Evolutionary conservation across 1,140 invertebrate species (phyloP).

Genomic region (Drosophila novamexicana): DNA sequence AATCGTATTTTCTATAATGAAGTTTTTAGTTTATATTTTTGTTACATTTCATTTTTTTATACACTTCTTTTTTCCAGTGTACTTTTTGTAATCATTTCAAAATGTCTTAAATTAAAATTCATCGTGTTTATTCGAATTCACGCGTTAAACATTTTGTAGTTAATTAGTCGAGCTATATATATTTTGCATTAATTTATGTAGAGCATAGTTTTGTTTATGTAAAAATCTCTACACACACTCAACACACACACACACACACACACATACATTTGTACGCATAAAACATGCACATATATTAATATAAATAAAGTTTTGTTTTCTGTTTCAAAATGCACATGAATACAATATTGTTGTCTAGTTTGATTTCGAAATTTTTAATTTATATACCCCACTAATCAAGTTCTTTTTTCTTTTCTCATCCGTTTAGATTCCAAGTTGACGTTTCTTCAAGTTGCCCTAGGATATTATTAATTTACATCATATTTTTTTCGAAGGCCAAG

Average conservation of each 20-base stretch:
- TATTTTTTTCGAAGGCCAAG: slow-evolving; percentile 18
- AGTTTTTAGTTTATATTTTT: slow-evolving; percentile 26
- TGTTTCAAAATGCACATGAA: slow-evolving; percentile 70
- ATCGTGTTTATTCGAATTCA: slow-evolving; percentile 16
- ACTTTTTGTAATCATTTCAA: slow-evolving; percentile 57
- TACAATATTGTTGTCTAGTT: slow-evolving; percentile 12
- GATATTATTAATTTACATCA: slow-evolving; percentile 6
- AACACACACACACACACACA: slow-evolving; percentile 37
- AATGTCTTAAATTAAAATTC: slow-evolving; percentile 18
- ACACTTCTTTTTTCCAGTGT: slow-evolving; percentile 41
- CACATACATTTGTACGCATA: slow-evolving; percentile 12
- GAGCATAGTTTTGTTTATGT: slow-evolving; percentile 67
- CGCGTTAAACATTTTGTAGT: slow-evolving; percentile 56
- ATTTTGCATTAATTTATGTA: slow-evolving; percentile 27
- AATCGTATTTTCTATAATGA: background rate
- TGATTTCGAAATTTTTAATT: background rate
- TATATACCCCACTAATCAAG: background rate
- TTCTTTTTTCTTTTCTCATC: background rate
- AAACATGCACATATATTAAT: slow-evolving; percentile 49
- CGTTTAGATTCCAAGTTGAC: slow-evolving; percentile 52
- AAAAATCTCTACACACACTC: slow-evolving; percentile 39
- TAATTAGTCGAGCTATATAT: slow-evolving; percentile 26
- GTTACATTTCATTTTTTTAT: slow-evolving; percentile 39
- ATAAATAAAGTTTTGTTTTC: slow-evolving; percentile 81
- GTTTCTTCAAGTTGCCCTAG: slow-evolving; percentile 37